Evolutionary conservation across 2,888 invertebrate genomes (phyloP).

Genomic region (Orthosia gracilis): DNA sequence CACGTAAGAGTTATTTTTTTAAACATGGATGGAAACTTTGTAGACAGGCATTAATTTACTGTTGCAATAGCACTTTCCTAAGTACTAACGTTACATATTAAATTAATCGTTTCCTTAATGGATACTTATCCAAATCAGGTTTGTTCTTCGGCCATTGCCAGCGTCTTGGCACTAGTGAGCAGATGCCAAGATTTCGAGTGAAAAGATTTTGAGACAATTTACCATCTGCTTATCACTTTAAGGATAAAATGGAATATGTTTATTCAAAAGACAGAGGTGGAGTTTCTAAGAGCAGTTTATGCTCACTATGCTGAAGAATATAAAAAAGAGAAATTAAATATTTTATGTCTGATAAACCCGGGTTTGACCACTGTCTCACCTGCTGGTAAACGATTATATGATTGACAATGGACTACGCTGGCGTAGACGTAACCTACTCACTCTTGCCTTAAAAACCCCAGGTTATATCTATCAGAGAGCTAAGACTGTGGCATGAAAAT

Average conservation of each 20-base stretch:
- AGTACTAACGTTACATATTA: background rate
- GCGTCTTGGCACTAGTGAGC: background rate
- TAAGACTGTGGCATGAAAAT: background rate
- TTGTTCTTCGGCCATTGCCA: background rate
- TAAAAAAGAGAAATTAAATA: no score
- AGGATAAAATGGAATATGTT: background rate
- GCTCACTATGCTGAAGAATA: no score
- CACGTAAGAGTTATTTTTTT: constrained; percentile 27
- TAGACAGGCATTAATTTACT: background rate
- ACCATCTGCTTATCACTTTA: background rate
- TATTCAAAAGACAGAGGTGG: background rate
- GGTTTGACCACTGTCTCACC: background rate
- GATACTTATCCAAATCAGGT: background rate
- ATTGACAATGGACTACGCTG: background rate
- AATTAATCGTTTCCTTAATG: background rate
- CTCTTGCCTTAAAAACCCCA: background rate
- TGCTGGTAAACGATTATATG: background rate
- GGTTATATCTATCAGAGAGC: background rate
- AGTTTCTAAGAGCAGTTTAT: background rate
- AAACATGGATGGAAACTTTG: background rate
- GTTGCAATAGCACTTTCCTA: background rate
- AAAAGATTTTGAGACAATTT: background rate
- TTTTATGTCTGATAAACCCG: no score
- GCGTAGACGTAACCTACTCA: background rate
- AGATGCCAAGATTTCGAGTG: background rate